Evolutionary conservation across 2,113 vertebrate genomes (phyloP).

Genomic region (Psilopsiagon aurifrons): DNA sequence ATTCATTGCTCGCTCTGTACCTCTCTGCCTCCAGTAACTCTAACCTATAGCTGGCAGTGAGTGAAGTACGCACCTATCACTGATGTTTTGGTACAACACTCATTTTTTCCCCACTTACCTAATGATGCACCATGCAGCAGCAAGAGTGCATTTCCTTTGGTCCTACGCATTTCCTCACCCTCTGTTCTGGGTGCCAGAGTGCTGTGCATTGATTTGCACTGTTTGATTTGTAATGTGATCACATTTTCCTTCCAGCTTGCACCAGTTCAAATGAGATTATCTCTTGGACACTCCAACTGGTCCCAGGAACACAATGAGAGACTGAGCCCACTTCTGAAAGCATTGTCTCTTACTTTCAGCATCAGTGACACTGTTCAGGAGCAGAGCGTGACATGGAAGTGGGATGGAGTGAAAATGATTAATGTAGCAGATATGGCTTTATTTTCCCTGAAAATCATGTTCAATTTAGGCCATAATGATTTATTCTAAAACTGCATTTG

Average conservation of each 20-base stretch:
- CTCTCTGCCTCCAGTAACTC: not conserved
- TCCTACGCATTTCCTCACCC: not conserved
- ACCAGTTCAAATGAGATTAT: not conserved
- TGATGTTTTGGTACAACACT: not conserved
- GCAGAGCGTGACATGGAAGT: not conserved
- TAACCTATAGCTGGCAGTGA: not conserved
- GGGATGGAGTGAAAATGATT: constrained; percentile 13
- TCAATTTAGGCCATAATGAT: constrained; percentile 58
- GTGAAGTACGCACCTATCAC: not conserved
- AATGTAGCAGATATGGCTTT: constrained; percentile 62
- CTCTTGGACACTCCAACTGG: not conserved
- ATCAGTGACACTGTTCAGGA: not conserved
- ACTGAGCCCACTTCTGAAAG: not conserved
- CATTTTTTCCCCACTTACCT: not conserved
- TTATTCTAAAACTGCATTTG: constrained; percentile 60
- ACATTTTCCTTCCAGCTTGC: not conserved
- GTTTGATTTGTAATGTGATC: not conserved
- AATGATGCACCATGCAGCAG: not conserved
- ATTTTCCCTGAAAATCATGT: constrained; percentile 61
- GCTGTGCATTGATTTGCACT: not conserved
- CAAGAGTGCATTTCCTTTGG: not conserved
- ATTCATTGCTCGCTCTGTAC: not conserved
- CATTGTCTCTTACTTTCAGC: not conserved
- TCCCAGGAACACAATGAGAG: not conserved
- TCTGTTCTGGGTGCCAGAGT: not conserved